phyloP scores from a whole-genome alignment of 2,888 invertebrate species.

The Iphiclides podalirius region DNA sequence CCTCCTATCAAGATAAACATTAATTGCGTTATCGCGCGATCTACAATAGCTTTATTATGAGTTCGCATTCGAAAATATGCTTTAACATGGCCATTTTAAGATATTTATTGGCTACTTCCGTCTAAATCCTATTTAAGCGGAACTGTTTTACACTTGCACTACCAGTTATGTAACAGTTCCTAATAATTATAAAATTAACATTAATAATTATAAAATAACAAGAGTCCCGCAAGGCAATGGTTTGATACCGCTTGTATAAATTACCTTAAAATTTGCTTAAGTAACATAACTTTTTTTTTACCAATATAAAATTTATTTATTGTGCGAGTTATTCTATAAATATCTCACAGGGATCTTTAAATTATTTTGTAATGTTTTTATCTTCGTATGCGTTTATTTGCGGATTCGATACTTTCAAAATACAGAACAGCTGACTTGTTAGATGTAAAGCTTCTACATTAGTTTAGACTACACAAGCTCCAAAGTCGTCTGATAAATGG shows the following conservation, averaged over 20 bases:
- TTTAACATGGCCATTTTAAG: neutral
- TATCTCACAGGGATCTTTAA: no score
- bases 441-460: no score
- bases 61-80: conserved; percentile 4
- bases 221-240: neutral
- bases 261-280: no score
- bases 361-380: no score
- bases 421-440: no score
- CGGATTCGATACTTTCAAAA: no score
- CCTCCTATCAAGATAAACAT: conserved; percentile 30
- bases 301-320: no score
- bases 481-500: no score
- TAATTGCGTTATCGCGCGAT: conserved; percentile 27
- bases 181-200: neutral
- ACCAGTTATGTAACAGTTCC: neutral
- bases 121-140: neutral
- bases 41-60: conserved; percentile 4
- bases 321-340: no score
- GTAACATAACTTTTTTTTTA: no score
- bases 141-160: neutral
- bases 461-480: no score
- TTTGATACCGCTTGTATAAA: neutral
- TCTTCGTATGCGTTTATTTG: no score
- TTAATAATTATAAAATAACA: neutral
- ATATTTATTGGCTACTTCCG: neutral